Conservation (phyloP, 2,113 vertebrate genomes). For the Callorhinus ursinus region DNA sequence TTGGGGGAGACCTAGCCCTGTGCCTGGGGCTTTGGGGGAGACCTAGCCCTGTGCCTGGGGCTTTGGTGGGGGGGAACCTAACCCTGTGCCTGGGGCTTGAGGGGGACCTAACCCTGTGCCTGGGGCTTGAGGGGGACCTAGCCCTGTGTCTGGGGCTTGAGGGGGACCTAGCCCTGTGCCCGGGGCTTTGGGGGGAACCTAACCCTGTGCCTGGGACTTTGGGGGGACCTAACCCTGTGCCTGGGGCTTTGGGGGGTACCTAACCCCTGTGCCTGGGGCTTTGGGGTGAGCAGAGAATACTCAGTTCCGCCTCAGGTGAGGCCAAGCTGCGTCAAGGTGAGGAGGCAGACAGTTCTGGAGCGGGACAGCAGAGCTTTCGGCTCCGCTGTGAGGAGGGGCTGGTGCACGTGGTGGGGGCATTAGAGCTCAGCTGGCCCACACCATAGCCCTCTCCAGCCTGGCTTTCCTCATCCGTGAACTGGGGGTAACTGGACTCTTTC, state of each 20-base stretch:
- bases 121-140: too few species aligned
- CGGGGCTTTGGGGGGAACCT: too few species aligned
- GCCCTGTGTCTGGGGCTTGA: too few species aligned
- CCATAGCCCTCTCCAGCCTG: not conserved
- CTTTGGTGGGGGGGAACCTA: too few species aligned
- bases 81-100: too few species aligned
- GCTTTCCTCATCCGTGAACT: not conserved
- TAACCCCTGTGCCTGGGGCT: not conserved
- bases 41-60: not conserved
- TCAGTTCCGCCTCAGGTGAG: not conserved
- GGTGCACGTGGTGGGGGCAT: rapidly evolving
- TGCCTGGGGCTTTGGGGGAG: too few species aligned
- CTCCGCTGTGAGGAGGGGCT: not conserved
- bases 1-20: too few species aligned
- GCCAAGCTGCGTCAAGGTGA: not conserved
- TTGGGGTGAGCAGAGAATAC: not conserved
- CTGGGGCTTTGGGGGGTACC: not conserved
- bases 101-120: too few species aligned
- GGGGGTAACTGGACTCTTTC: not conserved
- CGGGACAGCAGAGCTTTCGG: not conserved
- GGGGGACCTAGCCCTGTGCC: too few species aligned
- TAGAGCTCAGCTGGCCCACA: too few species aligned
- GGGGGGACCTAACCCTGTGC: not conserved
- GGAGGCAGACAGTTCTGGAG: not conserved
- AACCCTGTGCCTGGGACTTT: too few species aligned